phyloP scores from a whole-genome alignment of 2,113 vertebrate genomes.

The Motacilla tschutschensis region DNA sequence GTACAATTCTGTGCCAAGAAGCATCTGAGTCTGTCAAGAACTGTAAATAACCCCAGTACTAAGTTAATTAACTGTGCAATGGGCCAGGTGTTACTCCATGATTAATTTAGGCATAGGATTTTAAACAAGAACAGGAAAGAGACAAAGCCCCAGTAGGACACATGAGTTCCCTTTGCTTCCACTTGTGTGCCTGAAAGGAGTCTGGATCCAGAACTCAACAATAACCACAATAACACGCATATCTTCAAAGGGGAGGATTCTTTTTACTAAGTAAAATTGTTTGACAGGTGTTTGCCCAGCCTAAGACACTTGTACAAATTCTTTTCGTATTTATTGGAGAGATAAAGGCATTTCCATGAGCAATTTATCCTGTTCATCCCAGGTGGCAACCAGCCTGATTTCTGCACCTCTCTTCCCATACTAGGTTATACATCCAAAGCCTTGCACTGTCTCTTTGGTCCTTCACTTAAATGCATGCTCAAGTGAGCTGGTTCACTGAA shows the following conservation, averaged over 20 bases:
- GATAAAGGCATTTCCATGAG: background rate
- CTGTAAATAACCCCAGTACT: background rate
- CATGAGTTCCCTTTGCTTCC: background rate
- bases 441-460: background rate
- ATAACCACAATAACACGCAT: background rate
- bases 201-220: background rate
- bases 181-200: background rate
- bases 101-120: background rate
- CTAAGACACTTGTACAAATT: background rate
- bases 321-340: background rate
- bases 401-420: background rate
- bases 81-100: background rate
- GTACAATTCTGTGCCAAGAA: background rate
- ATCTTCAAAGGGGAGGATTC: background rate
- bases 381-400: background rate
- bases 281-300: background rate
- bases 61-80: background rate
- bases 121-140: background rate
- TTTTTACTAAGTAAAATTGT: background rate
- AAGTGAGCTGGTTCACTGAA: background rate
- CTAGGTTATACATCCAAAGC: background rate
- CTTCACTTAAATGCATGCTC: background rate
- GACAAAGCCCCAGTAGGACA: background rate
- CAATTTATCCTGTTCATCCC: background rate
- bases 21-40: background rate